Evolutionary conservation across 2,888 invertebrate species (phyloP).

Genomic region (Plebejus anna): DNA sequence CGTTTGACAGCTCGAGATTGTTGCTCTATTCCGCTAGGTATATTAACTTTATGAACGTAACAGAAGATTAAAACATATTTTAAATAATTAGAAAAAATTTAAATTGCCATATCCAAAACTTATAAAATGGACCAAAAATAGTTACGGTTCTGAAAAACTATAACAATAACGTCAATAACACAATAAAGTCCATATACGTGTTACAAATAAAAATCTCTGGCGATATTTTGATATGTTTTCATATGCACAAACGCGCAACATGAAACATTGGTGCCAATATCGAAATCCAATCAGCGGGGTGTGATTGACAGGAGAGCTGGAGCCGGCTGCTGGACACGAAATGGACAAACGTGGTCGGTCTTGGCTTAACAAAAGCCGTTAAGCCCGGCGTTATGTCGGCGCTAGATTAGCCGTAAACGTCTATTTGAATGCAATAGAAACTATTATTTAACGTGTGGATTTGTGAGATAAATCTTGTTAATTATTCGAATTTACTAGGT

Average conservation of each 20-base stretch:
- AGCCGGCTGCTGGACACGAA: constrained; percentile 41
- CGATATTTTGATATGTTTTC: constrained; percentile 31
- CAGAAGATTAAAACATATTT: too few relatives aligned
- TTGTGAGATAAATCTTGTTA: neutral
- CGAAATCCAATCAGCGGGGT: constrained; percentile 66
- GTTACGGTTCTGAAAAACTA: neutral
- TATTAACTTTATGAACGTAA: too few relatives aligned
- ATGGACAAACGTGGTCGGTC: constrained; percentile 40
- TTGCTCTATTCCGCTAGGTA: too few relatives aligned
- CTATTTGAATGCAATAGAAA: neutral
- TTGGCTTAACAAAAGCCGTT: constrained; percentile 43
- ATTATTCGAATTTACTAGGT: neutral
- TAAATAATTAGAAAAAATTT: too few relatives aligned
- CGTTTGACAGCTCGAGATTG: too few relatives aligned
- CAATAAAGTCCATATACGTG: constrained; percentile 24
- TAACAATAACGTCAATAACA: constrained; percentile 27
- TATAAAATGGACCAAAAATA: neutral
- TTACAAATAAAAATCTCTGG: constrained; percentile 25
- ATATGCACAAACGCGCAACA: constrained; percentile 40
- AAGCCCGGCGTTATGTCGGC: constrained; percentile 34
- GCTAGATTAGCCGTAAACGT: constrained; percentile 29
- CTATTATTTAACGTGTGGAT: neutral
- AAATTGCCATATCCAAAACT: neutral
- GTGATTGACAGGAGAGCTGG: constrained; percentile 62
- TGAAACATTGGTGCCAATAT: constrained; percentile 57